These are phyloP conservation scores for Pachyramphus minor DNA, from an alignment of 2,113 vertebrate species.

Conservation along the genomic window DNA sequence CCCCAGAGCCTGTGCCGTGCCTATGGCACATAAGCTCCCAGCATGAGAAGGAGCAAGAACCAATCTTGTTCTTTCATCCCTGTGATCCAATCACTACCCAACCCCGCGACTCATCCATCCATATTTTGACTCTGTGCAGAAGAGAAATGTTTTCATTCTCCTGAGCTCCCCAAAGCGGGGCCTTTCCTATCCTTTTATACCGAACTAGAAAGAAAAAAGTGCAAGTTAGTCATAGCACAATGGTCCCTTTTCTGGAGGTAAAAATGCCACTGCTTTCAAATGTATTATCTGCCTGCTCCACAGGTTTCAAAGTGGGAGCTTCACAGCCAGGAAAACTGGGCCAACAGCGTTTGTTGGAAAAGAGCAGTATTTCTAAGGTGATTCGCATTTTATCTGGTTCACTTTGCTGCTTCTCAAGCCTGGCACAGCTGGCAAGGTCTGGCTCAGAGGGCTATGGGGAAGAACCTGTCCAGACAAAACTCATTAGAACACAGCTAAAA, in stretches of 20 bases:
- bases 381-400: not conserved
- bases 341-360: slow-evolving; percentile 1
- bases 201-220: not conserved
- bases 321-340: slow-evolving; percentile 46
- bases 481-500: slow-evolving; percentile 14
- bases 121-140: not conserved
- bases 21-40: accelerated
- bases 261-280: slow-evolving; percentile 41
- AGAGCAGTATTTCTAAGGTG: not conserved
- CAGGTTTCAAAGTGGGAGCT: slow-evolving; percentile 60
- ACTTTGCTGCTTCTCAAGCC: slow-evolving; percentile 21
- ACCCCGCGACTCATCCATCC: not conserved
- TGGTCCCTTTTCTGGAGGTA: slow-evolving; percentile 5
- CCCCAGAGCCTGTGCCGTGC: not conserved
- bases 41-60: not conserved
- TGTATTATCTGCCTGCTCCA: slow-evolving; percentile 21
- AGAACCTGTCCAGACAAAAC: not conserved
- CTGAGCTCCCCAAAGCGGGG: accelerated
- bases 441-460: not conserved
- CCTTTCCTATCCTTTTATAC: not conserved
- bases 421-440: slow-evolving; percentile 34
- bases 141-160: not conserved
- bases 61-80: not conserved
- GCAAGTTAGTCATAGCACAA: slow-evolving; percentile 29
- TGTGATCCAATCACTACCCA: slow-evolving; percentile 15